phyloP scores from a whole-genome alignment of 2,888 invertebrate genomes.

The Cephus spinipes region DNA sequence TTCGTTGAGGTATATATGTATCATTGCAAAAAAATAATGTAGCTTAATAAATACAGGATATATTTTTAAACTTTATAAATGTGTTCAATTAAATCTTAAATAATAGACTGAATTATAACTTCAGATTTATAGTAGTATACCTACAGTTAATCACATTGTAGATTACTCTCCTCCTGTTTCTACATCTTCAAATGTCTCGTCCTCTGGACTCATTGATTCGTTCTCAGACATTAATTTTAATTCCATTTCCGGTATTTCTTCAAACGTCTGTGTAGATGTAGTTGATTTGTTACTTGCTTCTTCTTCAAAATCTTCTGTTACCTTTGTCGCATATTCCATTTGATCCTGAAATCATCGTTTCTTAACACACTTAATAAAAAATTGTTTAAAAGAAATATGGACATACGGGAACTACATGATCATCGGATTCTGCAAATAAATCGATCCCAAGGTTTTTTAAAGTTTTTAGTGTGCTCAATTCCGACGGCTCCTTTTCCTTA shows the following conservation, averaged over 20 bases:
- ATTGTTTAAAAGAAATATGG: neutral
- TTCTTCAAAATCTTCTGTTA: neutral
- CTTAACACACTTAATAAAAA: neutral
- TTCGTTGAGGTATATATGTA: neutral
- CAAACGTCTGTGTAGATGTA: neutral
- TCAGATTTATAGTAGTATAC: neutral
- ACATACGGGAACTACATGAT: neutral
- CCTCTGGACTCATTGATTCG: neutral
- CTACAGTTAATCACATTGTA: neutral
- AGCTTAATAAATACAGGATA: neutral
- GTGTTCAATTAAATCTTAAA: neutral
- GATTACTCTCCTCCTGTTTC: neutral
- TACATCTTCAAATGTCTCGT: neutral
- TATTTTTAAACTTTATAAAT: neutral
- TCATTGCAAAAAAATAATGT: neutral
- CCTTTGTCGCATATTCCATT: slow-evolving; percentile 6
- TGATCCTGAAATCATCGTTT: slow-evolving; percentile 12
- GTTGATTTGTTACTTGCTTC: neutral
- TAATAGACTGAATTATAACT: neutral
- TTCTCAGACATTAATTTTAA: neutral
- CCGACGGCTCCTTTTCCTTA: neutral
- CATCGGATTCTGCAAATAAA: neutral
- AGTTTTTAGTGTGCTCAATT: slow-evolving; percentile 14
- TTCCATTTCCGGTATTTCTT: slow-evolving; percentile 5
- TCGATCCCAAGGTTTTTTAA: slow-evolving; percentile 17